These are phyloP conservation scores for Melipona bicolor DNA, from an alignment of 2,888 invertebrate genomes.

Conservation along the genomic window DNA sequence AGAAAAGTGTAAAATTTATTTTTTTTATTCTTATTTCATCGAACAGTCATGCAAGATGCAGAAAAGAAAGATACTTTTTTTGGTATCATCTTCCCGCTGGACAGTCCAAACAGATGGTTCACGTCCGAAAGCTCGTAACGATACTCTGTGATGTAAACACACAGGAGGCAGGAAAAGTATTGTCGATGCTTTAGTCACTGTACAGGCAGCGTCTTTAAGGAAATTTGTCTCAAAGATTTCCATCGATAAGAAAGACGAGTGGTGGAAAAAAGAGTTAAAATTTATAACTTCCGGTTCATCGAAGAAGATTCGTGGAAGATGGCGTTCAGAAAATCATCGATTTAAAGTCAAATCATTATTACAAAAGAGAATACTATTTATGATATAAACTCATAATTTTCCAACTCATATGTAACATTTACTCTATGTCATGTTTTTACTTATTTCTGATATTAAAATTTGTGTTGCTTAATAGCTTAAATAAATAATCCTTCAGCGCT, in stretches of 20 bases:
- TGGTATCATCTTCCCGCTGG: conserved; percentile 67
- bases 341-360: not conserved
- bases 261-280: conserved; percentile 74
- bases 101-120: conserved; percentile 75
- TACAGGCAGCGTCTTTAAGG: conserved; percentile 5
- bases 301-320: conserved; percentile 70
- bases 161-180: conserved; percentile 63
- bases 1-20: not conserved
- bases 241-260: conserved; percentile 43
- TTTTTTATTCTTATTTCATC: not conserved
- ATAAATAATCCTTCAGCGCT: no score
- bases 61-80: conserved; percentile 68
- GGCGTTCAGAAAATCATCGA: conserved; percentile 43
- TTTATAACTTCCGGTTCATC: conserved; percentile 77
- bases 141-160: conserved; percentile 79
- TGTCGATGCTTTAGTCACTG: conserved; percentile 36
- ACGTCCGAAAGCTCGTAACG: conserved; percentile 79
- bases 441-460: not conserved
- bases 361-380: no score
- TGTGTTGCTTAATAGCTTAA: not conserved
- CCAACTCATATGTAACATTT: not conserved
- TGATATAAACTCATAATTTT: not conserved
- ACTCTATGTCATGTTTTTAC: not conserved
- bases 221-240: conserved; percentile 62
- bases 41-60: not conserved